These are phyloP conservation scores for Chionodraco myersi DNA, from an alignment of 2,113 vertebrate genomes.

Conservation along the genomic window DNA sequence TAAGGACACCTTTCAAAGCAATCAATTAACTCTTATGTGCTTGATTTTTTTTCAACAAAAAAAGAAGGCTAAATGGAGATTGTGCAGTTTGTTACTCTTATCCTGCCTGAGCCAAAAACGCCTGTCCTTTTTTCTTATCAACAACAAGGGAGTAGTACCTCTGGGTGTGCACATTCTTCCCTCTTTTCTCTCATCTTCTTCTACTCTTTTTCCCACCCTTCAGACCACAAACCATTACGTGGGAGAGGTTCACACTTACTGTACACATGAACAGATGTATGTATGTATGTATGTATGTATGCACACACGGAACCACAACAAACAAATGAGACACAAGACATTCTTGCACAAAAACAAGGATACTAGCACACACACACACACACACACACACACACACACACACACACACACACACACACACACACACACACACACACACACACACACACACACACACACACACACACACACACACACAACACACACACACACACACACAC, in stretches of 20 bases:
- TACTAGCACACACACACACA: not conserved
- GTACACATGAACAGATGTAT: not conserved
- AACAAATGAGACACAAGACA: not conserved
- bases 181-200: not conserved
- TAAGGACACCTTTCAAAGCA: no score
- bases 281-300: not conserved
- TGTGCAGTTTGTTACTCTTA: not conserved
- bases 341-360: constrained; percentile 13
- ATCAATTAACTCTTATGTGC: no score
- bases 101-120: not conserved
- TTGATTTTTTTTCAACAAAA: no score
- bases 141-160: constrained; percentile 19
- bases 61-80: not conserved
- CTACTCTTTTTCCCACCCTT: constrained; percentile 10
- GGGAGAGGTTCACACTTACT: constrained; percentile 9
- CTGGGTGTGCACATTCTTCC: not conserved
- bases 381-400: constrained; percentile 14
- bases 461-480: constrained; percentile 4
- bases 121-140: constrained; percentile 28
- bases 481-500: constrained; percentile 14
- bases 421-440: constrained; percentile 5
- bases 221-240: constrained; percentile 35
- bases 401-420: constrained; percentile 8
- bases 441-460: constrained; percentile 16
- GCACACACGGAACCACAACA: not conserved